These are phyloP conservation scores for Uria aalge DNA, from an alignment of 2,113 vertebrate species.

Conservation along the genomic window DNA sequence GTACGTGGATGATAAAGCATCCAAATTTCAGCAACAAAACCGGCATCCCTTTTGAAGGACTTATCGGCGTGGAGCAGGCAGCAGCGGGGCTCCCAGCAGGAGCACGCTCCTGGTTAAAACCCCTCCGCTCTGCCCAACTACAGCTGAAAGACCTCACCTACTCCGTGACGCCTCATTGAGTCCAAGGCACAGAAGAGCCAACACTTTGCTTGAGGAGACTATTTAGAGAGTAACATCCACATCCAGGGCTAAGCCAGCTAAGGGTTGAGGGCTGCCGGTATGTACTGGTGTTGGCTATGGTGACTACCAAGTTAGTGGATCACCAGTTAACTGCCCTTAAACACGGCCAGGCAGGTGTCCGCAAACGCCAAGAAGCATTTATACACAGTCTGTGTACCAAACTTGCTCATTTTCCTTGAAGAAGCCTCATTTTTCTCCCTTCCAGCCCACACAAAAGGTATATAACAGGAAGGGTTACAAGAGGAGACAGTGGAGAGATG, in stretches of 20 bases:
- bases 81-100: background rate
- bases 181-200: background rate
- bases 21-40: background rate
- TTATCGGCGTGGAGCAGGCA: background rate
- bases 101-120: background rate
- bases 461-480: background rate
- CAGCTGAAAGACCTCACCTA: background rate
- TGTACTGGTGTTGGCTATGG: background rate
- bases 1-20: background rate
- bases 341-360: background rate
- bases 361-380: background rate
- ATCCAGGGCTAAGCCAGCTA: background rate
- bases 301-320: background rate
- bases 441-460: background rate
- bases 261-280: background rate
- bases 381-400: background rate
- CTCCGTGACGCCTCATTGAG: background rate
- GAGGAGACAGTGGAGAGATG: background rate
- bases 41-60: background rate
- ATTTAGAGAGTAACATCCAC: background rate
- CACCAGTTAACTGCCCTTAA: background rate
- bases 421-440: background rate
- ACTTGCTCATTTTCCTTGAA: background rate
- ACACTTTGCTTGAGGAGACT: background rate
- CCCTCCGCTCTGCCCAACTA: background rate